phyloP scores from a whole-genome alignment of 2,113 vertebrate species.

The Gracilinanus agilis region DNA sequence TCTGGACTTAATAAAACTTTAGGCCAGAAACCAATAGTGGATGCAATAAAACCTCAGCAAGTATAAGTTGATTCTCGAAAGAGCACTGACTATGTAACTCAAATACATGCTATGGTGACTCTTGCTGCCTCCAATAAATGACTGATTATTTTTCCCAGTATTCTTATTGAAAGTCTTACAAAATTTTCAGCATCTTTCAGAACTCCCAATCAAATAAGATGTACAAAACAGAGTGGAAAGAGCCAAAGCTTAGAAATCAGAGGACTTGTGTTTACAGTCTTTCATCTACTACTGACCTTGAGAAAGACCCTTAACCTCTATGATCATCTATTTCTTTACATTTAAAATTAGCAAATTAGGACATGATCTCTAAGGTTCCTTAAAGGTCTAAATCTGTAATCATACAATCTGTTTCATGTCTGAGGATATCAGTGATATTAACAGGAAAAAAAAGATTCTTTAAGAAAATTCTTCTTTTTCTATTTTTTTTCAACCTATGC shows the following conservation, averaged over 20 bases:
- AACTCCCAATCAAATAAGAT: background rate
- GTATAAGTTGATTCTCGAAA: constrained; percentile 28
- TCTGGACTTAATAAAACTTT: constrained; percentile 36
- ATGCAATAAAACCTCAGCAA: constrained; percentile 33
- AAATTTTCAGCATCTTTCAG: constrained; percentile 21
- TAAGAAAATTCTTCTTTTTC: background rate
- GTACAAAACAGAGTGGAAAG: background rate
- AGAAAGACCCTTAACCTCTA: background rate
- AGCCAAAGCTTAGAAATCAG: background rate
- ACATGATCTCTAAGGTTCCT: background rate
- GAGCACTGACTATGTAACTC: background rate
- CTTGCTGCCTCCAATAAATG: background rate
- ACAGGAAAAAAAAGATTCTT: background rate
- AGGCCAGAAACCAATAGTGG: background rate
- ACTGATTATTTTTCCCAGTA: constrained; percentile 18
- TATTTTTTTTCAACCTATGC: constrained; percentile 52
- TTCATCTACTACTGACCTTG: background rate
- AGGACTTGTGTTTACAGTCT: background rate
- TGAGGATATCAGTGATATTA: background rate
- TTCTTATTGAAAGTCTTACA: constrained; percentile 44
- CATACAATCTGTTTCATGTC: background rate
- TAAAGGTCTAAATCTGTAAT: background rate
- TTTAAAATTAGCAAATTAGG: background rate
- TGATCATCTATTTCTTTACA: background rate
- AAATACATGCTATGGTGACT: background rate